These are phyloP conservation scores for Hirtodrosophila cameraria DNA, from an alignment of 2,888 invertebrate species.

Conservation along the genomic window DNA sequence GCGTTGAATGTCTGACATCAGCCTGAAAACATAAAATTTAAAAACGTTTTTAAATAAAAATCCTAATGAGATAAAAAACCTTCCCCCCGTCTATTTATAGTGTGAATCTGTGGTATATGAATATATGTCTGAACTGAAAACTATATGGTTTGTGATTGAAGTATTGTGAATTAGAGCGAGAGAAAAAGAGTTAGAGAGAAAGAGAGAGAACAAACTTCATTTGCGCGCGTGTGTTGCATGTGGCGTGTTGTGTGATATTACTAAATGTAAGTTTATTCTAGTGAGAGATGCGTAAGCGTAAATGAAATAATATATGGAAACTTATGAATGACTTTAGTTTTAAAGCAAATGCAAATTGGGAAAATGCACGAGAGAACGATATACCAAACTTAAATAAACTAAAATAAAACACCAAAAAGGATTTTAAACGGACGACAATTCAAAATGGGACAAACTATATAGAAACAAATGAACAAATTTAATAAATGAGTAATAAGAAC, in stretches of 20 bases:
- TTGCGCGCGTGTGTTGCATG: conserved; percentile 70
- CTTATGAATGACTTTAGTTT: conserved; percentile 54
- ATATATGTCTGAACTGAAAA: conserved; percentile 38
- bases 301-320: conserved; percentile 34
- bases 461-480: conserved; percentile 18
- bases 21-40: conserved; percentile 1
- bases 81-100: conserved; percentile 47
- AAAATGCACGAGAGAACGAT: conserved; percentile 27
- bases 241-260: conserved; percentile 77
- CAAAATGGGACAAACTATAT: conserved; percentile 25
- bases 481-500: conserved; percentile 5
- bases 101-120: conserved; percentile 52
- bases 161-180: too few relatives aligned
- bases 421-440: conserved; percentile 74
- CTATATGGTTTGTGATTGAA: conserved; percentile 48
- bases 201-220: conserved; percentile 42
- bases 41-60: conserved; percentile 26
- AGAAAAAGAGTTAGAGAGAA: too few relatives aligned
- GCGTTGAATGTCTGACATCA: conserved; percentile 22
- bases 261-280: conserved; percentile 66
- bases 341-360: conserved; percentile 59
- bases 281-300: conserved; percentile 34
- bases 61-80: conserved; percentile 18
- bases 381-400: conserved; percentile 37
- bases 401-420: conserved; percentile 56